phyloP scores from a whole-genome alignment of 2,888 invertebrate species.

The Lordiphosa fenestrarum region DNA sequence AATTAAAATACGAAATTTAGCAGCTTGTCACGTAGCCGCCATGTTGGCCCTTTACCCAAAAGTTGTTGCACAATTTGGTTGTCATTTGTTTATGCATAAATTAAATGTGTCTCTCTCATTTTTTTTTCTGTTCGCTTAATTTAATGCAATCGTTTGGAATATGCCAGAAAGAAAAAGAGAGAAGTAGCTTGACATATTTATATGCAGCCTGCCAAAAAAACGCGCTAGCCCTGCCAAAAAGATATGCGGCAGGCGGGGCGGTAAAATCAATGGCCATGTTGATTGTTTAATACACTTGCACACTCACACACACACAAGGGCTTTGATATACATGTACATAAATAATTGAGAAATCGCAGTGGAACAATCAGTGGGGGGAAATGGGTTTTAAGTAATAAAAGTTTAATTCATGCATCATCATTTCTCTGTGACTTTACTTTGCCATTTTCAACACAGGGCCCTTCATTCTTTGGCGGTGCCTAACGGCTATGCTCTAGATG shows the following conservation, averaged over 20 bases:
- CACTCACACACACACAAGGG: too few species aligned
- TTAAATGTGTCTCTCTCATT: constrained; percentile 41
- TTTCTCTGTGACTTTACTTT: too few species aligned
- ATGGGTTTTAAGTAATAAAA: too few species aligned
- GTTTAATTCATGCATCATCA: too few species aligned
- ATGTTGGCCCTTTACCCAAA: constrained; percentile 9
- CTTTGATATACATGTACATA: too few species aligned
- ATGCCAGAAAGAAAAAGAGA: constrained; percentile 16
- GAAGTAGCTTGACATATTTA: neutral
- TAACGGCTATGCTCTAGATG: too few species aligned
- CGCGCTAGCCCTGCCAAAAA: constrained; percentile 21
- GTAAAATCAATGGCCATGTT: constrained; percentile 9
- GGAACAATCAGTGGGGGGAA: too few species aligned
- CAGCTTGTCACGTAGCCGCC: constrained; percentile 52
- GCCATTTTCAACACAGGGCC: too few species aligned
- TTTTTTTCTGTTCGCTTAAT: constrained; percentile 46
- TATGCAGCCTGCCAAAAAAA: constrained; percentile 22
- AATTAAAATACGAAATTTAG: constrained; percentile 68
- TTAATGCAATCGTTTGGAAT: constrained; percentile 45
- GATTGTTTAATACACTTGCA: constrained; percentile 10
- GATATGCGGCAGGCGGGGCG: neutral
- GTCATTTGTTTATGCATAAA: constrained; percentile 63
- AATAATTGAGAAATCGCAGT: too few species aligned
- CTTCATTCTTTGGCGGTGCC: too few species aligned
- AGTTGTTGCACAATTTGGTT: constrained; percentile 49